These are phyloP conservation scores for Mesocentrotus franciscanus DNA, from an alignment of 53 echinoderm and acorn worm genomes.

Conservation along the genomic window DNA sequence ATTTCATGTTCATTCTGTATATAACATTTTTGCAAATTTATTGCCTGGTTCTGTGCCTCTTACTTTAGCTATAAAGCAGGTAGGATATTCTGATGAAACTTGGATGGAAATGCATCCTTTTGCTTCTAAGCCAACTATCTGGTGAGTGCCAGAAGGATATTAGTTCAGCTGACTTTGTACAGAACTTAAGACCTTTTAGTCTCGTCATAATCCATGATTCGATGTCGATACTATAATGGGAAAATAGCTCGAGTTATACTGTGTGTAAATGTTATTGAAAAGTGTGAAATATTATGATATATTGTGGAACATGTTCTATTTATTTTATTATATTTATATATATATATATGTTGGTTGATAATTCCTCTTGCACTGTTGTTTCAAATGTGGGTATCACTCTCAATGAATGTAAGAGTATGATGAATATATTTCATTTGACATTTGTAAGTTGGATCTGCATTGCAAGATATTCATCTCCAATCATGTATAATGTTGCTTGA, in stretches of 20 bases:
- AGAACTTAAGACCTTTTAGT: background rate
- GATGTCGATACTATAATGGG: background rate
- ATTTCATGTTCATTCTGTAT: background rate
- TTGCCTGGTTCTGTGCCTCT: slow-evolving; percentile 21
- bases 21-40: background rate
- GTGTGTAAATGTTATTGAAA: slow-evolving; percentile 3
- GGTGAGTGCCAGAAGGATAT: background rate
- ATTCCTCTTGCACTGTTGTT: background rate
- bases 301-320: background rate
- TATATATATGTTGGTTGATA: background rate
- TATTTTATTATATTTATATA: background rate
- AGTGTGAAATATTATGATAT: slow-evolving; percentile 17
- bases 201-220: background rate
- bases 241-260: background rate
- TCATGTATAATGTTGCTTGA: background rate
- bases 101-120: background rate
- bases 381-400: background rate
- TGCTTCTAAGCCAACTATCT: background rate
- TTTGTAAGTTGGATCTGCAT: background rate
- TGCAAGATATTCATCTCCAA: background rate
- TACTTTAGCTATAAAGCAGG: background rate
- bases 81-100: background rate
- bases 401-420: background rate
- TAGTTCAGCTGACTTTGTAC: slow-evolving; percentile 15
- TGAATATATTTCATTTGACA: background rate